Evolutionary conservation across 2,113 vertebrate species (phyloP), one percentile per base, ranked within the genome.

Genomic region (Mus pahari): DNA sequence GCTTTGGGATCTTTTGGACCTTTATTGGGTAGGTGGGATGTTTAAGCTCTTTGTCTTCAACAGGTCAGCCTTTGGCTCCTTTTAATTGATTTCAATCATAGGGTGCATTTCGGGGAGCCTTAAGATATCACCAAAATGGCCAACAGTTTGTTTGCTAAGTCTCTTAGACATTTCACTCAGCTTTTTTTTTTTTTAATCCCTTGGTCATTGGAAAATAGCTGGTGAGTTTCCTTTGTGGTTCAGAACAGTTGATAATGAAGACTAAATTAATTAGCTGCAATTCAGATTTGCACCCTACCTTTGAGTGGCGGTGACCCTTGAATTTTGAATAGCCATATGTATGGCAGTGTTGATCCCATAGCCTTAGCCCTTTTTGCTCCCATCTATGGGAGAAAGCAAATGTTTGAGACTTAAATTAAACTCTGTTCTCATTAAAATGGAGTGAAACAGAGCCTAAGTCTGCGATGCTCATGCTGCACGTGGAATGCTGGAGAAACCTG

Each of bases 11-110:
- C 96, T 74, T 97, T 88, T 81, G 78, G 86, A 75, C 87, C 97
- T 89, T 75, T 79, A 39, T 89, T 96, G 96, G 95, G 94, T 97
- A 97, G 97, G 97, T 97, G 94, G 92, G 92, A 94, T 98, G 93
- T 98, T 98, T 98, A 98, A 97, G 95, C 97, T 97, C 94, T 97
- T 70, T 42, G 94, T 96, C 96, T 96, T 97, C 94, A 81, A 77
- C 39, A 71, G 97, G 96, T 98, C 98, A 98, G 97, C 97, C 97
- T 97, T 96, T 97, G 96, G 92, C 97, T 98, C 96, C 96, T 98
- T 99, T 98, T 99, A 99, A 99, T 99, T 98, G 98, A 98, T 98
- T 99, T 98, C 95, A 98, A 98, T 98, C 98, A 98, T 98, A 97
- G 97, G 96, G 97, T 94, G 94, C 96, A 98, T 96, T 98, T 98